Evolutionary conservation across 2,888 invertebrate species (phyloP).

Genomic region (Euphydryas editha): DNA sequence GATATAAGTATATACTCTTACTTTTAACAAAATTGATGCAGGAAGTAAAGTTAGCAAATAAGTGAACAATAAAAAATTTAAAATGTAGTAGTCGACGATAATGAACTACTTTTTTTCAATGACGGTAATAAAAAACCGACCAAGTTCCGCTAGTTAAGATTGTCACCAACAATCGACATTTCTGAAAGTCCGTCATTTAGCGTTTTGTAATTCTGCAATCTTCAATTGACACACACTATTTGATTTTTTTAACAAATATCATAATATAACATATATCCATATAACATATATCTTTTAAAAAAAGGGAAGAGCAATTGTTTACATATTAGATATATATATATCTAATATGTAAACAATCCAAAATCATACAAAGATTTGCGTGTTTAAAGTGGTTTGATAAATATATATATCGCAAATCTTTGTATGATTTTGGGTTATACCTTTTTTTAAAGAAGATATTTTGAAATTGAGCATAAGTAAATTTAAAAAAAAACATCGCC

Average conservation of each 20-base stretch:
- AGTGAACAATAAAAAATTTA: neutral
- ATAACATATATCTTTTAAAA: too few species aligned
- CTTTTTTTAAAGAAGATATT: too few species aligned
- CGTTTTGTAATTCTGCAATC: slow-evolving; percentile 24
- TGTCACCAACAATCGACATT: slow-evolving; percentile 23
- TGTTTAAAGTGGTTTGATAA: too few species aligned
- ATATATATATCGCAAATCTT: too few species aligned
- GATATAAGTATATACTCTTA: neutral
- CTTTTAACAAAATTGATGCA: neutral
- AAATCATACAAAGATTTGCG: too few species aligned
- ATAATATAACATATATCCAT: too few species aligned
- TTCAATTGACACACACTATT: neutral
- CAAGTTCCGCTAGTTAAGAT: slow-evolving; percentile 24
- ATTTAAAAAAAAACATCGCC: too few species aligned
- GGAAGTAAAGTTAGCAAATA: neutral
- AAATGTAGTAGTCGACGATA: neutral
- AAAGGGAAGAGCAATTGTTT: too few species aligned
- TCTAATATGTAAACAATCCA: too few species aligned
- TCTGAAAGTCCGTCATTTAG: slow-evolving; percentile 23
- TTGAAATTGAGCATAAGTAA: too few species aligned
- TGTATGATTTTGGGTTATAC: too few species aligned
- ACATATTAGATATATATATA: too few species aligned
- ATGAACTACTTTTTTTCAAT: slow-evolving; percentile 15
- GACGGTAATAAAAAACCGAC: slow-evolving; percentile 16
- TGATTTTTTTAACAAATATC: neutral